A percentile compares a stretch with the other conserved stretches of the same genome.
Evolutionary conservation across 37 sponge, comb jelly and placozoan species (phyloP).

Genomic region (Ianthella basta): DNA sequence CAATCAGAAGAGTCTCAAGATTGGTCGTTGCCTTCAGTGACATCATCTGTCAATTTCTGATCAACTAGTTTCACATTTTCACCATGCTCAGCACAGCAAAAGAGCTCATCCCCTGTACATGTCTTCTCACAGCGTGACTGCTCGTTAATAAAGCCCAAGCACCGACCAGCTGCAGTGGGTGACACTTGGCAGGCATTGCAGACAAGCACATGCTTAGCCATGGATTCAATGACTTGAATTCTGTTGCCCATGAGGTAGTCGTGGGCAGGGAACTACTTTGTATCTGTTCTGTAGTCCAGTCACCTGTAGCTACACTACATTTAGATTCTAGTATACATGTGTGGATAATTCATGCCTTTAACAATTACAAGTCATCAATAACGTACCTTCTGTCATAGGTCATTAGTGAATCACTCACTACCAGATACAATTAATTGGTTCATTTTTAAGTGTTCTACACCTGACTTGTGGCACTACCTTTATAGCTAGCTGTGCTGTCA

Average conservation of each 20-base stretch:
- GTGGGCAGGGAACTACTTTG: background rate
- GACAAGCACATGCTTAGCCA: background rate
- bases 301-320: too few relatives aligned
- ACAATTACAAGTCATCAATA: too few relatives aligned
- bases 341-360: too few relatives aligned
- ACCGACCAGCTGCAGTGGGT: background rate
- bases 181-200: background rate
- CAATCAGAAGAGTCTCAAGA: background rate
- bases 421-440: too few relatives aligned
- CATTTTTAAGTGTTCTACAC: too few relatives aligned
- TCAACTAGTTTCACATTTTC: background rate
- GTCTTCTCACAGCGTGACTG: background rate
- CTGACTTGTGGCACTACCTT: too few relatives aligned
- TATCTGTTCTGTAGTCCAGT: too few relatives aligned
- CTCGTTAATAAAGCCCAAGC: background rate
- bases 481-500: too few relatives aligned
- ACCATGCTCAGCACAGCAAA: background rate
- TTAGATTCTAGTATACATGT: too few relatives aligned
- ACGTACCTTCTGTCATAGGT: too few relatives aligned
- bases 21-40: background rate
- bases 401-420: too few relatives aligned
- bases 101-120: background rate
- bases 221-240: background rate
- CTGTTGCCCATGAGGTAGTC: too few relatives aligned
- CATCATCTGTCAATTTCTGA: background rate